Base-by-base conservation (phyloP, 2,888 invertebrate species). In the Opisthograptis luteolata region DNA sequence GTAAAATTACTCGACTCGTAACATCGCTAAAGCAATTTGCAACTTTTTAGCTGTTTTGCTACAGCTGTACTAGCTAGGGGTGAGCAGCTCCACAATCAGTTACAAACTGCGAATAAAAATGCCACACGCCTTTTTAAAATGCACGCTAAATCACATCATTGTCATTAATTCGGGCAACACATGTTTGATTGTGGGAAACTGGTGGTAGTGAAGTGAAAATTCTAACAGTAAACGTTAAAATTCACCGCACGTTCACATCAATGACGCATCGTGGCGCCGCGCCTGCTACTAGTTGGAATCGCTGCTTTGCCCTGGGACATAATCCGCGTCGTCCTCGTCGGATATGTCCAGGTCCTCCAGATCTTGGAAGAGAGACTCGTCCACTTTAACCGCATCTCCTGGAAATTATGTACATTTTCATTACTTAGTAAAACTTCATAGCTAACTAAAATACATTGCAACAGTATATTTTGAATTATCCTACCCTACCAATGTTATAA, bases 281-380 rank as follows among this genome's bases (percentile, higher is more conserved):
- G 10, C n/a, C n/a, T 35, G 35, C 30, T 62, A 72, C 72, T 88
- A 88, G 60, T 90, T 87, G 66, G 81, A 84, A 27, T 89, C 89
- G 70, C 87, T 88, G 50, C 84, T 89, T 60, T 77, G 82, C 0
- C 92, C 92, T 0, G 93, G 93, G 19, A 92, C 93, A 79, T 93
- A 95, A 76, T 95, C 95, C 62, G 91, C 93, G 45, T 85, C 86
- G 7, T 92, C 92, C 34, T 94, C 94, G 55, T 94, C 93, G 6
- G 94, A 94, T 36, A 95, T 90, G 66, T 96, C 96, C 41, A 96
- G 86, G 74, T 96, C 96, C 60, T 96, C 97, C 66, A 97, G 81
- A 78, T 96, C 96, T 93, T 97, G 97, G 79, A 98, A 98, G 10
- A 98, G 84, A 12, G 97, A 96, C 82, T 98, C 98, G 83, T 98